These are phyloP conservation scores for Euphonia xanthogaster DNA, from an alignment of 2,797 vertebrate genomes.

Conservation along the genomic window DNA sequence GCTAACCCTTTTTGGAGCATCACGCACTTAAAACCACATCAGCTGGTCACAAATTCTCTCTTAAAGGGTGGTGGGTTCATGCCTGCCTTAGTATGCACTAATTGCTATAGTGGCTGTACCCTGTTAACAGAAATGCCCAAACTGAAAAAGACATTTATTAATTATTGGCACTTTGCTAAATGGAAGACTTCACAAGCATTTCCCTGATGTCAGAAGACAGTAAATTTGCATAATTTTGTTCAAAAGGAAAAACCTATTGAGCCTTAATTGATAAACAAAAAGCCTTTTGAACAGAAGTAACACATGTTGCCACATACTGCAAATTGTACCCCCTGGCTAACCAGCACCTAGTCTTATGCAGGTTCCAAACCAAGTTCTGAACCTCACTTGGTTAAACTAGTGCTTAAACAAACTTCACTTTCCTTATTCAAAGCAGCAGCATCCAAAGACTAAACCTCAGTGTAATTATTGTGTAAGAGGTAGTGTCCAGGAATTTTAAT, in stretches of 20 bases:
- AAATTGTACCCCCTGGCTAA: not conserved
- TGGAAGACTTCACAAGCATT: not conserved
- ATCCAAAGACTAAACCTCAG: not conserved
- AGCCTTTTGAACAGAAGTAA: not conserved
- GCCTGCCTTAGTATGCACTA: not conserved
- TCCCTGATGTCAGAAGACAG: not conserved
- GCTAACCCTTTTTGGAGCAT: not conserved
- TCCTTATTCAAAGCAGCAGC: not conserved
- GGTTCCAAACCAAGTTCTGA: not conserved
- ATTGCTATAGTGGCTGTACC: not conserved
- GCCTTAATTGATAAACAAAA: not conserved
- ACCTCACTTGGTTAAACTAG: not conserved
- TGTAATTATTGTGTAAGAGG: not conserved
- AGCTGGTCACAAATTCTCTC: not conserved
- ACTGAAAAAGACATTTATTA: not conserved
- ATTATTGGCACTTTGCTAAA: not conserved
- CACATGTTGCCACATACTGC: not conserved
- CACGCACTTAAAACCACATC: not conserved
- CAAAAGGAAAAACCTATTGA: not conserved
- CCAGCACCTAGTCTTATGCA: not conserved
- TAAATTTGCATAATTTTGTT: not conserved
- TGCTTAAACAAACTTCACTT: not conserved
- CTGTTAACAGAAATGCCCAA: not conserved
- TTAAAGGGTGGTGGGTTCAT: not conserved
- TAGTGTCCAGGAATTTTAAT: not conserved